phyloP scores from a whole-genome alignment of 2,113 vertebrate species.

The Solenodon paradoxus region DNA sequence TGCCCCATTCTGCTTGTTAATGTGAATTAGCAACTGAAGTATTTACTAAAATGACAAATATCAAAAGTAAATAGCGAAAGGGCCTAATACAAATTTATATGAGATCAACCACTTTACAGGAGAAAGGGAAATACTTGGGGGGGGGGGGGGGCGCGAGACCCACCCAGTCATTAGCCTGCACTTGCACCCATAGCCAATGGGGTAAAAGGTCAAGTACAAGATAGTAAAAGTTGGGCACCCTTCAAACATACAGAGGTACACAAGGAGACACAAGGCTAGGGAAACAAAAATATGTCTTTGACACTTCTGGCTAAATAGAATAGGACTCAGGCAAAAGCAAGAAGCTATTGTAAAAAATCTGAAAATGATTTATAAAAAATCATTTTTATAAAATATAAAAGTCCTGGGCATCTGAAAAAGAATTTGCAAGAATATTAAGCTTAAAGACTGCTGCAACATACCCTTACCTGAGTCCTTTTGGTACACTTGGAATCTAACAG shows the following conservation, averaged over 20 bases:
- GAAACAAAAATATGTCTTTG: not conserved
- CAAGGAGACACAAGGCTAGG: not conserved
- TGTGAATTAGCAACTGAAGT: not conserved
- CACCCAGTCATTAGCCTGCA: not conserved
- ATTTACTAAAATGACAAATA: not conserved
- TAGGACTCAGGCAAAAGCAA: not conserved
- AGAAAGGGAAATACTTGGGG: too few relatives aligned
- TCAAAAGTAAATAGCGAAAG: not conserved
- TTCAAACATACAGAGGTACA: not conserved
- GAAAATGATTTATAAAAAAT: too few relatives aligned
- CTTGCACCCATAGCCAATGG: not conserved
- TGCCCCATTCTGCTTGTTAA: not conserved
- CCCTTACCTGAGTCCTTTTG: not conserved
- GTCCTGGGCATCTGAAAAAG: not conserved
- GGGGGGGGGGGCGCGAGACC: not conserved
- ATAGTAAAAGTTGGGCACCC: not conserved
- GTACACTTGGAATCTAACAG: not conserved
- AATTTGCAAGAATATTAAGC: not conserved
- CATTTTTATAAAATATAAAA: constrained; percentile 12
- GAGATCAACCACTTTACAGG: not conserved
- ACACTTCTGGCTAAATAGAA: not conserved
- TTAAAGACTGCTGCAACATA: not conserved
- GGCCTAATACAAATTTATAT: not conserved
- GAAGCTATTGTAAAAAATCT: not conserved
- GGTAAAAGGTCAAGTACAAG: not conserved